Base-by-base conservation (phyloP, 1,140 invertebrate genomes). In the Acromyrmex heyeri region DNA sequence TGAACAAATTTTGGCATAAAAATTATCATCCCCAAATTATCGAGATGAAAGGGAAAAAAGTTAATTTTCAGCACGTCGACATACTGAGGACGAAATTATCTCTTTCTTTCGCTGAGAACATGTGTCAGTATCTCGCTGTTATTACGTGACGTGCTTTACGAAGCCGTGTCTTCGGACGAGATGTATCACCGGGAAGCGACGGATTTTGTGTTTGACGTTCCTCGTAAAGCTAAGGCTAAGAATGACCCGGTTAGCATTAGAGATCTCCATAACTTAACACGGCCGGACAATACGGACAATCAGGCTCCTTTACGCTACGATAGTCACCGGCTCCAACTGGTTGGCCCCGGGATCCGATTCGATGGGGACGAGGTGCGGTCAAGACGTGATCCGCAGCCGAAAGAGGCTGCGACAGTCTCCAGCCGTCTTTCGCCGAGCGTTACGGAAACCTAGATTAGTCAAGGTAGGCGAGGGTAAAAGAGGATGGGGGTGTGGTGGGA, bases 201-300 rank as follows among this genome's bases (percentile, higher is more conserved):
- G 67, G 69, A 61, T 75, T 50, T 73, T 30, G 48, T 38, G 64
- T 50, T 62, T 48, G 61, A 57, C 50, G 64, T 77, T 27, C 24
- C 75, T 50, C 27, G 30, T 3, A 24, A 16, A 61, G 27, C 34
- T 8, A 27, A 75, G 61, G 21, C 44, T 59, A 85, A 83, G 70
- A 65, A 87, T 55, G 64, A 59, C 59, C 57, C 34, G 73, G 88
- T 91, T 93, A 88, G 88, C 87, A 90, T 91, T 88, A 75, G 79
- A 83, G 92, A 93, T 91, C 90, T 92, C 91, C 93, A 94, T 94
- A 93, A 94, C 73, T 92, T 92, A 92, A 64, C 89, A 72, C 89
- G 79, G 69, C 77, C 75, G 92, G 92, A 95, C 93, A 94, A 94
- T 95, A 94, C 93, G 93, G 94, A 94, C 93, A 95, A 95, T 95